These are phyloP conservation scores for Drosophila pachea DNA, from an alignment of 1,140 invertebrate species.

Conservation along the genomic window DNA sequence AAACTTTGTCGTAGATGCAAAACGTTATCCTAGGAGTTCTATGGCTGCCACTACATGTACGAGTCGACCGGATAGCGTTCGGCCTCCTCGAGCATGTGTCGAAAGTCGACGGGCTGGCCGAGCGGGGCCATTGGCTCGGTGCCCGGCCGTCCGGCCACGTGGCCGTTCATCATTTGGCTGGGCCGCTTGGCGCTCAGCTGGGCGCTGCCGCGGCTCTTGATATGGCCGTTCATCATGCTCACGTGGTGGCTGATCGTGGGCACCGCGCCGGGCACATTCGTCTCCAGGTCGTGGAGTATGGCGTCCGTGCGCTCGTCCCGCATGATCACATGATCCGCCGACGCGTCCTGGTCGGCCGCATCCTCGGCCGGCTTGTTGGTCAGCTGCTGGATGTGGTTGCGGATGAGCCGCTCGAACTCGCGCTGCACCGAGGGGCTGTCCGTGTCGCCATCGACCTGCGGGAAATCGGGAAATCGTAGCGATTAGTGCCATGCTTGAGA, in stretches of 20 bases:
- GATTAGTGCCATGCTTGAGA: background rate
- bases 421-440: constrained; percentile 86
- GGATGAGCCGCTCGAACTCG: constrained; percentile 85
- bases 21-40: background rate
- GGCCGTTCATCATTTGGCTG: constrained; percentile 64
- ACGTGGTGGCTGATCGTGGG: constrained; percentile 78
- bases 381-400: constrained; percentile 80
- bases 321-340: constrained; percentile 45
- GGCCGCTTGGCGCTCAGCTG: constrained; percentile 37
- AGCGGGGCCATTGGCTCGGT: constrained; percentile 46
- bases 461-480: background rate
- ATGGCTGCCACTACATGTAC: constrained; percentile 60
- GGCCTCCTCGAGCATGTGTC: constrained; percentile 76
- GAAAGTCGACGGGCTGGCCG: constrained; percentile 59
- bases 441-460: constrained; percentile 88
- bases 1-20: constrained; percentile 17
- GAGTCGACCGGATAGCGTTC: constrained; percentile 77
- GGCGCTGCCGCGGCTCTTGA: constrained; percentile 64
- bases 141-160: constrained; percentile 48
- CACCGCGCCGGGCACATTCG: constrained; percentile 75
- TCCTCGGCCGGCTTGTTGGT: constrained; percentile 36
- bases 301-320: constrained; percentile 72
- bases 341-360: constrained; percentile 18
- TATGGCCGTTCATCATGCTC: constrained; percentile 76
- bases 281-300: constrained; percentile 74